Conservation (phyloP, 1,140 invertebrate genomes). For the Sarcophaga peregrina region DNA sequence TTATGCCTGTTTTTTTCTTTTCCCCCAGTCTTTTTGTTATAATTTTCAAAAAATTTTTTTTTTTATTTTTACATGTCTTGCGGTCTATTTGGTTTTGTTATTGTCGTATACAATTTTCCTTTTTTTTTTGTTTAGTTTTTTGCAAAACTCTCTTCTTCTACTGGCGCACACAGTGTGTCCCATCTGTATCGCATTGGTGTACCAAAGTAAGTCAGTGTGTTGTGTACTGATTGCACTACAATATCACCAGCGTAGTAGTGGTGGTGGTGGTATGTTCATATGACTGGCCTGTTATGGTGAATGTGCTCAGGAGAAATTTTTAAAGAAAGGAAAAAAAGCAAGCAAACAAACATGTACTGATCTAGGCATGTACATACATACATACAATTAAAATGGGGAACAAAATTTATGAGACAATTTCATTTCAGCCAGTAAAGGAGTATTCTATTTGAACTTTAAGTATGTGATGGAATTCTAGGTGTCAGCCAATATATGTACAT, state of each 20-base stretch:
- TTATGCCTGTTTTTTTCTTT: neutral
- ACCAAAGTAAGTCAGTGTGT: neutral
- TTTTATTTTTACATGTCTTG: neutral
- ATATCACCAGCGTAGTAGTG: too few species aligned
- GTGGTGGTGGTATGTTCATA: neutral
- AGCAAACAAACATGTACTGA: neutral
- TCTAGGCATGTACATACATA: too few species aligned
- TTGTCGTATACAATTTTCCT: neutral
- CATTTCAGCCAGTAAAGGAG: too few species aligned
- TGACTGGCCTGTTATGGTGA: neutral
- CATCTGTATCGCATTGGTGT: neutral
- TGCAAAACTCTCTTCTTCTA: neutral
- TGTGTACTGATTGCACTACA: too few species aligned
- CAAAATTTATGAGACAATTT: too few species aligned
- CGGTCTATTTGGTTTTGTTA: neutral
- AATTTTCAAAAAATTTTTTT: neutral
- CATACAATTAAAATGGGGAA: too few species aligned
- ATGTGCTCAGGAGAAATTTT: conserved; percentile 4
- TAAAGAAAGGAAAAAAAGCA: neutral
- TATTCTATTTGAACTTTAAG: too few species aligned
- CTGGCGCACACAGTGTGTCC: neutral
- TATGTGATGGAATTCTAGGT: too few species aligned
- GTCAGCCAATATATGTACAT: too few species aligned
- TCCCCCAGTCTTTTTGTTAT: too few species aligned
- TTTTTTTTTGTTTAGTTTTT: neutral